These are phyloP conservation scores for Thera obeliscata DNA, from an alignment of 2,888 invertebrate genomes.

Conservation along the genomic window DNA sequence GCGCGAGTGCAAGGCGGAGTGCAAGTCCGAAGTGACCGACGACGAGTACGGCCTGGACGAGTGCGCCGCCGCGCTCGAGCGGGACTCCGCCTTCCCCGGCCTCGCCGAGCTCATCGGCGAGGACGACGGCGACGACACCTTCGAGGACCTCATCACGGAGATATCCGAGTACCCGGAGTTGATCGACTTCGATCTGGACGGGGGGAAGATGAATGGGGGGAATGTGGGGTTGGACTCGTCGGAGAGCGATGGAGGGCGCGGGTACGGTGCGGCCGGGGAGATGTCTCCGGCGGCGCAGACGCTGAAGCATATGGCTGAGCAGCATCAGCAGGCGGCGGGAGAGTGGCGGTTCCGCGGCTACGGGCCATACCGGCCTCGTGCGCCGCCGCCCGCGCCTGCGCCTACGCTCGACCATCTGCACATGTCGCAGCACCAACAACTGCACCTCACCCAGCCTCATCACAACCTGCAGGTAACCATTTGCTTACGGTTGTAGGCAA, in stretches of 20 bases:
- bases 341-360: constrained; percentile 84
- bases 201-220: constrained; percentile 67
- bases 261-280: constrained; percentile 85
- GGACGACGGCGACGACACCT: constrained; percentile 91
- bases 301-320: constrained; percentile 98
- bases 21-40: constrained; percentile 91
- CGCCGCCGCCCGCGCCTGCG: constrained; percentile 55
- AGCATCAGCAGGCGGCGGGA: constrained; percentile 91
- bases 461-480: constrained; percentile 90
- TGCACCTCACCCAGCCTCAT: constrained; percentile 93
- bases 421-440: constrained; percentile 94
- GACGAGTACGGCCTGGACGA: constrained; percentile 93
- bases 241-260: constrained; percentile 76
- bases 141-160: constrained; percentile 94
- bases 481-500: not conserved
- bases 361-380: constrained; percentile 78
- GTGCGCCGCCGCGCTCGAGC: constrained; percentile 93
- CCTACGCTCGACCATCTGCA: constrained; percentile 85
- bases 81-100: constrained; percentile 92
- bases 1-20: constrained; percentile 91
- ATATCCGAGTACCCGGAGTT: constrained; percentile 93
- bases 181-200: constrained; percentile 90
- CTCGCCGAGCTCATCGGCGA: constrained; percentile 93
- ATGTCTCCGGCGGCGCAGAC: constrained; percentile 97
- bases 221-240: constrained; percentile 66